phyloP scores from a whole-genome alignment of 2,797 vertebrate genomes.

The Orientallactaga sibirica region DNA sequence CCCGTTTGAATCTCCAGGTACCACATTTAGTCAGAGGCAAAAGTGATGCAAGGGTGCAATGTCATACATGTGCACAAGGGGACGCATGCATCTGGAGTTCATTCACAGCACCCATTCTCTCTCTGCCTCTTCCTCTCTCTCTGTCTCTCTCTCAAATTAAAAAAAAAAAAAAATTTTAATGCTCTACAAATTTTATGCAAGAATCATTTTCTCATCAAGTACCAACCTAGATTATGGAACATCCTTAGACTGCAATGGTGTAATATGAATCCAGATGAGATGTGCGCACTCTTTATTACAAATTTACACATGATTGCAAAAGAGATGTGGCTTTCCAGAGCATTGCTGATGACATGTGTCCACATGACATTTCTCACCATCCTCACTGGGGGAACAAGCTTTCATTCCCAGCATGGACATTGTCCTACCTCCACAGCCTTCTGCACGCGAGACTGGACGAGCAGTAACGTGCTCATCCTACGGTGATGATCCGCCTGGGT shows the following conservation, averaged over 20 bases:
- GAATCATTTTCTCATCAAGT: constrained; percentile 11
- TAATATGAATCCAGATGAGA: constrained; percentile 7
- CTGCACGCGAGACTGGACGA: not conserved
- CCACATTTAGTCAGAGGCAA: too few species aligned
- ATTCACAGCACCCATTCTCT: too few species aligned
- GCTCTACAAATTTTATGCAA: not conserved
- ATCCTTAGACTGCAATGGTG: not conserved
- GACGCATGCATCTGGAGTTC: too few species aligned
- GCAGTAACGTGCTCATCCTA: not conserved
- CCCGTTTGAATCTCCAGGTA: too few species aligned
- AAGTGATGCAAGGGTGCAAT: too few species aligned
- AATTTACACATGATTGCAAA: too few species aligned
- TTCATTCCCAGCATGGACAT: fast-evolving
- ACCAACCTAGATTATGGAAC: not conserved
- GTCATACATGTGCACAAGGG: too few species aligned
- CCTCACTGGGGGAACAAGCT: not conserved
- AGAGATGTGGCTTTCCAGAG: not conserved
- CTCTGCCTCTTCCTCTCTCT: too few species aligned
- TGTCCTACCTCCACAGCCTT: not conserved
- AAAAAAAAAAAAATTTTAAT: not conserved
- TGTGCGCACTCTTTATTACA: not conserved
- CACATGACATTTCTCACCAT: not conserved
- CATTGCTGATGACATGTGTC: not conserved
- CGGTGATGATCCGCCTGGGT: not conserved
- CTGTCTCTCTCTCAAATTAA: too few species aligned